Conservation (phyloP, 1,140 invertebrate species). For the Drosophila ogumai region DNA sequence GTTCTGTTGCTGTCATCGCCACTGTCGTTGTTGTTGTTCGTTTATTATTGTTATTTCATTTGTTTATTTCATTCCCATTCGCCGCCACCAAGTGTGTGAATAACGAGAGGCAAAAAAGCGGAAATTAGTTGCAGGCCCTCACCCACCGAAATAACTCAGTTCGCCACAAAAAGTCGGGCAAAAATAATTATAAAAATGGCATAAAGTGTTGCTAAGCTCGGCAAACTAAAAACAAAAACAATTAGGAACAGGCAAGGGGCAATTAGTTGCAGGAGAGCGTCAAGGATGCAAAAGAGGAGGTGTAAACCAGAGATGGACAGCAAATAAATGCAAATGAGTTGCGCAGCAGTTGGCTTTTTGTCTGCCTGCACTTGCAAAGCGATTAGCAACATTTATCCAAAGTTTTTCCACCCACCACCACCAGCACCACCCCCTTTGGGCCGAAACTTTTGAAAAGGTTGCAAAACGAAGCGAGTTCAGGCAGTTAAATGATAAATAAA, state of each 20-base stretch:
- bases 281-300: constrained; percentile 1
- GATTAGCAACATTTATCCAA: constrained; percentile 77
- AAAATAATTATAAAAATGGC: constrained; percentile 48
- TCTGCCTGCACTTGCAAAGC: constrained; percentile 63
- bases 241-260: constrained; percentile 68
- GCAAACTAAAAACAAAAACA: constrained; percentile 66
- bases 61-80: constrained; percentile 63
- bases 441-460: constrained; percentile 66
- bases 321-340: constrained; percentile 67
- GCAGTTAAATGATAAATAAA: constrained; percentile 76
- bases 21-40: constrained; percentile 25
- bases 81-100: constrained; percentile 53
- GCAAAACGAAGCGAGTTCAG: constrained; percentile 21
- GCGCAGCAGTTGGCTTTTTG: constrained; percentile 68
- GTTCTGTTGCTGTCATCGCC: constrained; percentile 51
- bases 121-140: constrained; percentile 65
- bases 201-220: constrained; percentile 57
- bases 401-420: not conserved
- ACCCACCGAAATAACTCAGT: constrained; percentile 21
- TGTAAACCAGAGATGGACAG: constrained; percentile 52
- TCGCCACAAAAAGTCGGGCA: constrained; percentile 46
- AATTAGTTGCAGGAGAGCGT: constrained; percentile 58
- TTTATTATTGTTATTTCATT: constrained; percentile 72
- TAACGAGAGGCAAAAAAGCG: constrained; percentile 64
- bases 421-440: not conserved